Evolutionary conservation across 2,113 vertebrate genomes (phyloP).

Genomic region (Hippocampus zosterae): DNA sequence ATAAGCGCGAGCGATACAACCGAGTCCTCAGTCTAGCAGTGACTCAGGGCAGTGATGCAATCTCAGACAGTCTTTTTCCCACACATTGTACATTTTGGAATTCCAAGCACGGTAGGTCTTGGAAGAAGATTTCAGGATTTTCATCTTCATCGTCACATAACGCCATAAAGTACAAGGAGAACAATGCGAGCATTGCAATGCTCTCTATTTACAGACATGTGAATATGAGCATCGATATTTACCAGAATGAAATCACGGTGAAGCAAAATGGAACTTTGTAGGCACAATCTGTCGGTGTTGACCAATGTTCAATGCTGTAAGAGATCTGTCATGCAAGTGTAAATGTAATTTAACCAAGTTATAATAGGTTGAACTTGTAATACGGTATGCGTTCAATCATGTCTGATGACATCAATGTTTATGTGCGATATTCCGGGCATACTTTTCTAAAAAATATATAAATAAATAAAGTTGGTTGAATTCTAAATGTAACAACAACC

Average conservation of each 20-base stretch:
- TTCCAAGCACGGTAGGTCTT: neutral
- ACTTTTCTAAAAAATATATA: neutral
- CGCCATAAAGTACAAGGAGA: neutral
- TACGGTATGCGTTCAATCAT: too few relatives aligned
- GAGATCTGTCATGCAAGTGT: too few relatives aligned
- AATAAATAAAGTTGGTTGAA: neutral
- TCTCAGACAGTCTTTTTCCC: constrained; percentile 18
- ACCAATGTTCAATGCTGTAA: neutral
- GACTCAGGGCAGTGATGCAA: constrained; percentile 44
- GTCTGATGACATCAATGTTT: too few relatives aligned
- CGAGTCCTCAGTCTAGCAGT: constrained; percentile 23
- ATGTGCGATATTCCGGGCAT: too few relatives aligned
- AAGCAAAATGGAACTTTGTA: neutral
- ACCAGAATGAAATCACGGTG: neutral
- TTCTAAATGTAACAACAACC: neutral
- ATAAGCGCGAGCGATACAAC: constrained; percentile 24
- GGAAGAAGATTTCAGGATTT: neutral
- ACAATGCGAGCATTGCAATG: neutral
- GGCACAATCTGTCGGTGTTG: neutral
- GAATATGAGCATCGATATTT: neutral
- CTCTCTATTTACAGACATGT: neutral
- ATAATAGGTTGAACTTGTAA: too few relatives aligned
- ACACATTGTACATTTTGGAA: constrained; percentile 15
- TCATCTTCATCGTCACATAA: neutral
- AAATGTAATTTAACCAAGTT: too few relatives aligned